Evolutionary conservation across 2,797 vertebrate genomes (phyloP).

Genomic region (Epinephelus awoara): DNA sequence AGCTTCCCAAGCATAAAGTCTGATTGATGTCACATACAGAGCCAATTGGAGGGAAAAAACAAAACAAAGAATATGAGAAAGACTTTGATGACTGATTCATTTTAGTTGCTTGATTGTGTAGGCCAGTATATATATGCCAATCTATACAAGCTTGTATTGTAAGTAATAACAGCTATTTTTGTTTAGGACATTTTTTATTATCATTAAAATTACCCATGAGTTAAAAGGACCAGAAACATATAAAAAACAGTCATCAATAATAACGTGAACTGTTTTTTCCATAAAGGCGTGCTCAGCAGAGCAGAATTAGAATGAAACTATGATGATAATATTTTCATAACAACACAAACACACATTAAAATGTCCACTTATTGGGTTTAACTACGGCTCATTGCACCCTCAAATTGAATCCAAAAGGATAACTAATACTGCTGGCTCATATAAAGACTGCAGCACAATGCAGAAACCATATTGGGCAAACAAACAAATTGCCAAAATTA

Average conservation of each 20-base stretch:
- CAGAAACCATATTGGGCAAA: conserved; percentile 32
- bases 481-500: conserved; percentile 46
- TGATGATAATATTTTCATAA: conserved; percentile 27
- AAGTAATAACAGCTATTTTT: background rate
- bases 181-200: background rate
- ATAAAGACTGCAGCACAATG: conserved; percentile 39
- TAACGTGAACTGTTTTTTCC: conserved; percentile 6
- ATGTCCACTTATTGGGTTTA: conserved; percentile 48
- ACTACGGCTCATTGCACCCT: conserved; percentile 50
- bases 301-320: conserved; percentile 27
- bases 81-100: conserved; percentile 38
- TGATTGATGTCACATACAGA: conserved; percentile 51
- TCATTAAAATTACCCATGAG: background rate
- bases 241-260: conserved; percentile 9
- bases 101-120: background rate
- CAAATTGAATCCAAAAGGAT: conserved; percentile 61
- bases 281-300: conserved; percentile 6
- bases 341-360: conserved; percentile 51
- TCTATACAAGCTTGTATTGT: background rate
- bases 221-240: background rate
- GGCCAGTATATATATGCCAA: background rate
- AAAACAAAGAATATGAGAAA: conserved; percentile 8
- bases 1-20: conserved; percentile 31
- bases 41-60: conserved; percentile 15
- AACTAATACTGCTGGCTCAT: conserved; percentile 52